phyloP scores from a whole-genome alignment of 2,888 invertebrate species.

The Sclerodermus sp. region DNA sequence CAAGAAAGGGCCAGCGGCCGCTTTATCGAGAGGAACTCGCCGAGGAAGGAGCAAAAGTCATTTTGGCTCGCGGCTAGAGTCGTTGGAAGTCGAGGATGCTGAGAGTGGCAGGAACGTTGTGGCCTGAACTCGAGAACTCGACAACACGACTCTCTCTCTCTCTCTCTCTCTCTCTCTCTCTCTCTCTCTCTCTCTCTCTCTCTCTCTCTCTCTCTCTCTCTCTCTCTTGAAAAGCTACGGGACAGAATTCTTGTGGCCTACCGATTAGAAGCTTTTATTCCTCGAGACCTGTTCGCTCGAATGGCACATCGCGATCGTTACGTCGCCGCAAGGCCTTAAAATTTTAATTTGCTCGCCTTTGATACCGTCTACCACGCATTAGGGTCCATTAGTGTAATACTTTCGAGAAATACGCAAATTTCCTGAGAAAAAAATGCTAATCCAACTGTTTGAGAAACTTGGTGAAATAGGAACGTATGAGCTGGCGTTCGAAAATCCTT shows the following conservation, averaged over 20 bases:
- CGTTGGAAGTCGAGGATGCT: neutral
- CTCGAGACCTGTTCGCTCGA: neutral
- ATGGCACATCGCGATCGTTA: conserved; percentile 14
- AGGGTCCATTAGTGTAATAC: neutral
- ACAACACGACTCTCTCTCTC: conserved; percentile 2
- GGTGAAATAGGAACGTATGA: too few species aligned
- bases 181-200: too few species aligned
- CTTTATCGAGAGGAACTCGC: neutral
- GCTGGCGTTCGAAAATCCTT: too few species aligned
- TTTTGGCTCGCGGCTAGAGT: neutral
- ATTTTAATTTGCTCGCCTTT: conserved; percentile 14
- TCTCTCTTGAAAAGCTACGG: too few species aligned
- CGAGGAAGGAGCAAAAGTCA: neutral
- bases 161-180: too few species aligned
- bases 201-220: too few species aligned
- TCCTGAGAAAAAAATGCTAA: too few species aligned
- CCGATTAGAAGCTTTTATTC: neutral
- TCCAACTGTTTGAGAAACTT: too few species aligned
- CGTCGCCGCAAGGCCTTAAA: conserved; percentile 20
- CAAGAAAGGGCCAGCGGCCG: neutral
- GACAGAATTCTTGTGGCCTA: too few species aligned
- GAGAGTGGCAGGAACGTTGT: neutral
- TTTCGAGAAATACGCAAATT: too few species aligned
- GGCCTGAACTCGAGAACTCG: too few species aligned
- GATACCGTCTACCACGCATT: neutral